A percentile compares a stretch with the other conserved stretches of the same genome.
Conservation (phyloP, 1,140 invertebrate genomes). For the Heliconius nattereri region DNA sequence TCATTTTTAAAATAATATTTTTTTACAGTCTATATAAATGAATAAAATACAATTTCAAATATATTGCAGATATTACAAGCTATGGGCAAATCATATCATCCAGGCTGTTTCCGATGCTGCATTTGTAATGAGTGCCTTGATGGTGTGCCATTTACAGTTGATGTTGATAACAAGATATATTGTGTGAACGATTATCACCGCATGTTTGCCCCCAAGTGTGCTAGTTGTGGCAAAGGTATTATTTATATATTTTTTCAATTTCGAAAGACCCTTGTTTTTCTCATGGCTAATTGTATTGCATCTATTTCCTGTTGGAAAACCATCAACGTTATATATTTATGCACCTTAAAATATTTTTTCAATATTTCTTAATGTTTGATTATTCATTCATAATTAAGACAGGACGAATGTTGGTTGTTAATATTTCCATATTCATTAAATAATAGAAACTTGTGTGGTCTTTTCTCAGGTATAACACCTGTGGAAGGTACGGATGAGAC, state of each 20-base stretch:
- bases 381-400: too few species aligned
- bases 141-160: slow-evolving; percentile 98
- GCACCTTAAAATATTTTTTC: too few species aligned
- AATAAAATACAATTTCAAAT: slow-evolving; percentile 36
- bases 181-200: slow-evolving; percentile 99
- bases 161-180: slow-evolving; percentile 99
- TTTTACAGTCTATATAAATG: neutral
- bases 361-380: too few species aligned
- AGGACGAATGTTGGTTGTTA: too few species aligned
- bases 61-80: slow-evolving; percentile 95
- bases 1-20: too few species aligned
- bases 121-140: slow-evolving; percentile 98
- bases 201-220: slow-evolving; percentile 98
- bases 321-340: too few species aligned
- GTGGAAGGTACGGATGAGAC: slow-evolving; percentile 97
- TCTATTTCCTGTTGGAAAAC: too few species aligned
- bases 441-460: neutral
- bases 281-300: too few species aligned
- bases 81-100: slow-evolving; percentile 99
- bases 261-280: too few species aligned
- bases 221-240: slow-evolving; percentile 94
- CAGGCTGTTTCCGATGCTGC: slow-evolving; percentile 98
- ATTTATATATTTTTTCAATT: slow-evolving; percentile 29
- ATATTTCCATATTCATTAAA: too few species aligned
- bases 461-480: slow-evolving; percentile 83